Base-by-base conservation (phyloP, 2,113 vertebrate species). In the Anarrhichthys ocellatus region DNA sequence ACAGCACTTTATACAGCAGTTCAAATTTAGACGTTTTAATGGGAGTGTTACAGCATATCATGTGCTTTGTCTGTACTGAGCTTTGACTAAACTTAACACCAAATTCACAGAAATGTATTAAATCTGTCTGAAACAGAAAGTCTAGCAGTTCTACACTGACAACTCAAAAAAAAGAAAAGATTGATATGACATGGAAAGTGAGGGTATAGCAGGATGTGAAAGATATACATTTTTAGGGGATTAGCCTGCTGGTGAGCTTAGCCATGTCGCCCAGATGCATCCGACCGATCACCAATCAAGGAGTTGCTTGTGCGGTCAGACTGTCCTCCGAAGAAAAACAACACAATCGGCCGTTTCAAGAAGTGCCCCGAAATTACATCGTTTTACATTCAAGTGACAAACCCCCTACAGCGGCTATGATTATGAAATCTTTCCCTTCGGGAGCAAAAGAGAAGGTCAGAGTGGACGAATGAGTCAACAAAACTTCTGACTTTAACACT, bases 41-140 rank as follows among this genome's bases (percentile, higher is more conserved):
- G 52, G 44, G 46, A 73, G 58, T 36, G 27, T 54, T 76, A 50
- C 54, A 34, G 61, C 36, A 76, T 18, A 62, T 76, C 46, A 44
- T 58, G 79, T 38, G 80, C 67, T 87, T 80, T 15, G 44, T 74
- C 77, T 75, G 54, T 3, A 50, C 65, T 72, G 50, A 73, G 65
- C 40, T 40, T 27, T 56, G 68, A 15, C 56, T 29, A 59, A 78
- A 58, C 32, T 63, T 72, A 58, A 73, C 67, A 52, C 42, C n/a
- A 61, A 50, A 89, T 85, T 78, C 64, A 82, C 50, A 83, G 52
- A 54, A 64, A 76, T 40, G 48, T 62, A 84, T 88, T 46, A 73
- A 62, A 85, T 52, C 50, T 72, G 82, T 82, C 42, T 36, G 52
- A 81, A 85, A 50, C 73, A 67, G 64, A 67, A 68, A 83, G 44